These are phyloP conservation scores for Lycopodina hypogea DNA, from an alignment of 37 sponge, comb jelly and placozoan genomes.

Conservation along the genomic window DNA sequence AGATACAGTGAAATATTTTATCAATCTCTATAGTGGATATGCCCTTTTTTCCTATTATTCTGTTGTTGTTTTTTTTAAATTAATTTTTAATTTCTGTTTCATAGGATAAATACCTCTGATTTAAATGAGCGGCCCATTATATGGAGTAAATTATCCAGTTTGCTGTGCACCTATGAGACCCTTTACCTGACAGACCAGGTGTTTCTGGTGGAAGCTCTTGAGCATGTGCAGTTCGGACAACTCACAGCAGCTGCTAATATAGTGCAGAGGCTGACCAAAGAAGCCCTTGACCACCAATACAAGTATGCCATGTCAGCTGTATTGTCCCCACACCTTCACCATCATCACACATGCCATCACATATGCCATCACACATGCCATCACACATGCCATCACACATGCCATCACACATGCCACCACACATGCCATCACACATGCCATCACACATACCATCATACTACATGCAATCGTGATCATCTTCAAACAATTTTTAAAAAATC, in stretches of 20 bases:
- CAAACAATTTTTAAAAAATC: too few species aligned
- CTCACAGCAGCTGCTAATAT: slow-evolving; percentile 37
- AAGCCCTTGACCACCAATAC: slow-evolving; percentile 17
- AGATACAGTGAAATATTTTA: too few species aligned
- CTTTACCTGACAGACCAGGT: slow-evolving; percentile 54
- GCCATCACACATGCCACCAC: too few species aligned
- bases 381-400: too few species aligned
- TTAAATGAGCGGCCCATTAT: slow-evolving; percentile 5
- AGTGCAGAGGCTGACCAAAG: slow-evolving; percentile 35
- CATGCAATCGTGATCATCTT: too few species aligned
- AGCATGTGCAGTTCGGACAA: slow-evolving; percentile 61
- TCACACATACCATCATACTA: too few species aligned
- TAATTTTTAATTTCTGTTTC: neutral
- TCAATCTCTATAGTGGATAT: too few species aligned
- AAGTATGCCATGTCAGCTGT: slow-evolving; percentile 34
- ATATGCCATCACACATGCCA: too few species aligned
- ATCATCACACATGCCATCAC: neutral
- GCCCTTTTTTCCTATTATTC: too few species aligned
- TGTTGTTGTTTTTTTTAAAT: too few species aligned
- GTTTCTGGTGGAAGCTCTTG: slow-evolving; percentile 63
- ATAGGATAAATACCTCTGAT: slow-evolving; percentile 42
- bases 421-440: too few species aligned
- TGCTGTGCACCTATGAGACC: slow-evolving; percentile 52
- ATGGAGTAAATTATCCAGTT: slow-evolving; percentile 27
- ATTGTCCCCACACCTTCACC: neutral